These are phyloP conservation scores for Agapetus fuscipes DNA, from an alignment of 2,888 invertebrate species.

Conservation along the genomic window DNA sequence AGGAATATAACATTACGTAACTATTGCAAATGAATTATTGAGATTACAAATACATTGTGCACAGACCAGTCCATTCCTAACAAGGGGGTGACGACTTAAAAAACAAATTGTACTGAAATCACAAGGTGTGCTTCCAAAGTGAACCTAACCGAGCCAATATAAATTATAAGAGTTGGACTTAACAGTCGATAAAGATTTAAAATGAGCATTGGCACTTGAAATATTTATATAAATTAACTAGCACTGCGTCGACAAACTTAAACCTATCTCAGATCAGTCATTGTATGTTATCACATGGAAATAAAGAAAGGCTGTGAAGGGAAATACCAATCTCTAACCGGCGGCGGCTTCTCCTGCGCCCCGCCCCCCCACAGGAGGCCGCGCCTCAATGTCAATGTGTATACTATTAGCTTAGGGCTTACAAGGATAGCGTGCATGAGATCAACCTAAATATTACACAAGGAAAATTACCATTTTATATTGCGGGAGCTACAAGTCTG, in stretches of 20 bases:
- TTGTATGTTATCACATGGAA: slow-evolving; percentile 54
- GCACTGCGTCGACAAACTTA: slow-evolving; percentile 50
- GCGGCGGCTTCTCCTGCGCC: too few species aligned
- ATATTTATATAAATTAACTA: slow-evolving; percentile 47
- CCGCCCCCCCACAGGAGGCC: too few species aligned
- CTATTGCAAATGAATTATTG: slow-evolving; percentile 50
- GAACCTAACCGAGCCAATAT: slow-evolving; percentile 24
- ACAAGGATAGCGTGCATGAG: too few species aligned
- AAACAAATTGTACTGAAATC: slow-evolving; percentile 36
- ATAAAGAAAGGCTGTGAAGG: slow-evolving; percentile 35
- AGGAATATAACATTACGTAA: not conserved
- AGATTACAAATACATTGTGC: too few species aligned
- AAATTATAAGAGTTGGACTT: slow-evolving; percentile 41
- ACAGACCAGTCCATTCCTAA: slow-evolving; percentile 29
- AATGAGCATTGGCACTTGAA: slow-evolving; percentile 51
- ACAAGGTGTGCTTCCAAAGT: slow-evolving; percentile 19
- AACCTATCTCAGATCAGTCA: slow-evolving; percentile 53
- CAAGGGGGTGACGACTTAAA: slow-evolving; percentile 18
- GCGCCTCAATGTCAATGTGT: too few species aligned
- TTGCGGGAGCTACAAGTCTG: too few species aligned
- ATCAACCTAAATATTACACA: too few species aligned
- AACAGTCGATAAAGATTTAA: slow-evolving; percentile 44
- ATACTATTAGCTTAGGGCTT: too few species aligned
- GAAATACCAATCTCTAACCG: slow-evolving; percentile 40
- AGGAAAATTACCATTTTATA: too few species aligned